Evolutionary conservation across 2,113 vertebrate species (phyloP).

Genomic region (Megaleporinus macrocephalus): DNA sequence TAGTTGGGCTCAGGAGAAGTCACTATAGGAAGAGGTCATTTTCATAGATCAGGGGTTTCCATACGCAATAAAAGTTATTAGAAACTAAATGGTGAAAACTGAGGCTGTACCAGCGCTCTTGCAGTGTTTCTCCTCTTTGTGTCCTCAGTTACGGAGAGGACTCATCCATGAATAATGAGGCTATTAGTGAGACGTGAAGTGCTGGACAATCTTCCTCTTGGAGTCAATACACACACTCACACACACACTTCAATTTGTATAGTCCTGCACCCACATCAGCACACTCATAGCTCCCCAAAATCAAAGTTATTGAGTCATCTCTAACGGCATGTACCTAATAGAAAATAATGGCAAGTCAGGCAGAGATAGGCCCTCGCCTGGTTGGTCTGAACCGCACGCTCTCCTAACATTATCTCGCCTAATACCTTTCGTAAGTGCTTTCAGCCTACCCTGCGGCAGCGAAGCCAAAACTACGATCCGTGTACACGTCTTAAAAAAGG

Average conservation of each 20-base stretch:
- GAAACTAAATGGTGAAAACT: neutral
- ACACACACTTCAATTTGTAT: conserved; percentile 24
- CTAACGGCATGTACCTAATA: conserved; percentile 6
- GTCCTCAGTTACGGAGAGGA: conserved; percentile 2
- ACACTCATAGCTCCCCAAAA: neutral
- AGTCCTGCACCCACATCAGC: neutral
- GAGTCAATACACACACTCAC: neutral
- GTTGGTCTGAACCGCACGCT: neutral
- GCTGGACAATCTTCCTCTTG: conserved; percentile 21
- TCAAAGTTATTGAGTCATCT: conserved; percentile 17
- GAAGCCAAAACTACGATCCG: conserved; percentile 22
- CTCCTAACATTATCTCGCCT: conserved; percentile 14
- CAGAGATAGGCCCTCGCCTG: too few species aligned
- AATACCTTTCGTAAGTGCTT: conserved; percentile 14
- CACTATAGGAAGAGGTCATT: neutral
- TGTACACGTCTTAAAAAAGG: conserved; percentile 10
- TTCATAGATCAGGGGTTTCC: too few species aligned
- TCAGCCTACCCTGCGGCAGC: conserved; percentile 30
- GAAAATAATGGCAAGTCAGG: neutral
- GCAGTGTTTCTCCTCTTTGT: neutral
- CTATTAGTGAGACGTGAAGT: conserved; percentile 23
- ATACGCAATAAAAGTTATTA: neutral
- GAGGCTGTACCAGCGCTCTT: neutral
- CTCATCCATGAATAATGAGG: conserved; percentile 25
- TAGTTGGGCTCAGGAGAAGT: too few species aligned